phyloP scores from a whole-genome alignment of 2,797 vertebrate species.

The Chaetophractus vellerosus region DNA sequence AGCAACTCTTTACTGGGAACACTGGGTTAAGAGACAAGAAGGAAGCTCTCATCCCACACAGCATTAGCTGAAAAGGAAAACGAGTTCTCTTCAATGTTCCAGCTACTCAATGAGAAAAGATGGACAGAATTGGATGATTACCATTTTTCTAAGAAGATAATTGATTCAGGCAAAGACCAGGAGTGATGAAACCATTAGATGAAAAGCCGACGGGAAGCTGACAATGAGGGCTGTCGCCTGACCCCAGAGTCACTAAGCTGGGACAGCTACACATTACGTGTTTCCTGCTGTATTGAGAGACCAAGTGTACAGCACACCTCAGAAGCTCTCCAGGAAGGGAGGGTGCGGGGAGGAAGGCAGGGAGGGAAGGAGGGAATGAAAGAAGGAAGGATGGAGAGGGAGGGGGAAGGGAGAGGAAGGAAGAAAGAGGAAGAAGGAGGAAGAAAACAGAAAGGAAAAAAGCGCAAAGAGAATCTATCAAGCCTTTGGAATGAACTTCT shows the following conservation, averaged over 20 bases:
- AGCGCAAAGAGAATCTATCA: not conserved
- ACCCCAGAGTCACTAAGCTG: no score
- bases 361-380: fast-evolving
- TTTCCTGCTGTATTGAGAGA: not conserved
- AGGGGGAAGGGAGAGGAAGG: no score
- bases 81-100: not conserved
- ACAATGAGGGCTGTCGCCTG: not conserved
- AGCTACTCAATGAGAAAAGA: not conserved
- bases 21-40: not conserved
- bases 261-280: fast-evolving
- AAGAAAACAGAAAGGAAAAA: no score
- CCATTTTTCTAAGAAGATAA: not conserved
- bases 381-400: fast-evolving
- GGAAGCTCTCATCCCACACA: not conserved
- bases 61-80: not conserved
- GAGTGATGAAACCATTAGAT: not conserved
- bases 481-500: not conserved
- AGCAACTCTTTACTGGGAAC: not conserved
- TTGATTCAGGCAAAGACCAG: not conserved
- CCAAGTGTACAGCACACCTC: not conserved
- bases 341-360: fast-evolving
- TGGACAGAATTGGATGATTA: not conserved
- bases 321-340: fast-evolving
- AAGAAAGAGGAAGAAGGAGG: no score
- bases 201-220: not conserved